These are phyloP conservation scores for Pluvialis apricaria DNA, from an alignment of 2,113 vertebrate species.

Conservation along the genomic window DNA sequence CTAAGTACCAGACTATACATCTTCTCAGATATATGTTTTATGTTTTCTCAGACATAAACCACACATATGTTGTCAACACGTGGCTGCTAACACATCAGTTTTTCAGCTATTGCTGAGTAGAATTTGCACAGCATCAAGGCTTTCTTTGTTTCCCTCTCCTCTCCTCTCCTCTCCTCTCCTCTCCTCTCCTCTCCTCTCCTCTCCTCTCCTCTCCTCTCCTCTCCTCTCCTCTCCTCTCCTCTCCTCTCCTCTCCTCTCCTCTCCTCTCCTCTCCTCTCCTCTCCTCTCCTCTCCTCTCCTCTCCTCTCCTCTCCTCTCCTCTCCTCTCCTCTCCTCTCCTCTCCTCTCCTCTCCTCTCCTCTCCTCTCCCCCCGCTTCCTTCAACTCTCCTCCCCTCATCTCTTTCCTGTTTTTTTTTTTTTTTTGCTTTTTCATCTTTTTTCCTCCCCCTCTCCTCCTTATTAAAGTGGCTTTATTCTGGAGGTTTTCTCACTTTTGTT, in stretches of 20 bases:
- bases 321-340: not conserved
- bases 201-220: not conserved
- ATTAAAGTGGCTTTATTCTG: not conserved
- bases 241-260: too few relatives aligned
- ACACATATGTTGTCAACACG: not conserved
- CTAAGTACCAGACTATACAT: not conserved
- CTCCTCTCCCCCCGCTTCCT: too few relatives aligned
- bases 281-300: not conserved
- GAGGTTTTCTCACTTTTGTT: not conserved
- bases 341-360: not conserved
- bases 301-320: not conserved
- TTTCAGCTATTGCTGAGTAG: not conserved
- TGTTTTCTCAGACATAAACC: not conserved
- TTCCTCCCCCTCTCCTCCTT: accelerated
- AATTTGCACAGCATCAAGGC: not conserved
- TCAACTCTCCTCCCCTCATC: too few relatives aligned
- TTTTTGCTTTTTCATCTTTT: too few relatives aligned
- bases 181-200: not conserved
- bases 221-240: not conserved
- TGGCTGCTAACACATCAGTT: not conserved
- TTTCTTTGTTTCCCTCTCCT: not conserved
- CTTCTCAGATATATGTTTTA: not conserved
- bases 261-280: not conserved
- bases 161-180: not conserved
- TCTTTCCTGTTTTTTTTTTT: too few relatives aligned